Evolutionary conservation across 2,888 invertebrate species (phyloP).

Genomic region (Beris chalybata): DNA sequence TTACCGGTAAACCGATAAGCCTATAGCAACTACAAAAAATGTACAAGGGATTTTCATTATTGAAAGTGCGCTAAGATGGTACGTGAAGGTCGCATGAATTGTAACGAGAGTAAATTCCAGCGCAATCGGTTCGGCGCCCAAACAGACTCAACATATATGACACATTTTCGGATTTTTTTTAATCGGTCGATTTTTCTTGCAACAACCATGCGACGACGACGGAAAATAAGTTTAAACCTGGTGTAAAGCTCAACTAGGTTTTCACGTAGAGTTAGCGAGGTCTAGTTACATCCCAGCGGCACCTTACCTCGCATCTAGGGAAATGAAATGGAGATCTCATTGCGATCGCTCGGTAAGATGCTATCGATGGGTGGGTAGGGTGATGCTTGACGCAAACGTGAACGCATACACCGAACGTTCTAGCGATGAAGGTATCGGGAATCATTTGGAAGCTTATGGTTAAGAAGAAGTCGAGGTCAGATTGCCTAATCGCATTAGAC

Average conservation of each 20-base stretch:
- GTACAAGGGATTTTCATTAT: conserved; percentile 14
- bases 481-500: conserved; percentile 21
- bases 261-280: conserved; percentile 6
- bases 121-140: background rate
- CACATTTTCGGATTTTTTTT: background rate
- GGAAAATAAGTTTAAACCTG: conserved; percentile 25
- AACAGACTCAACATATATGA: conserved; percentile 24
- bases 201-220: conserved; percentile 27
- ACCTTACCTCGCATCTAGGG: too few relatives aligned
- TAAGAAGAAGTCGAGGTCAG: conserved; percentile 29
- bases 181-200: conserved; percentile 23
- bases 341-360: too few relatives aligned
- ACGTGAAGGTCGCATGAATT: conserved; percentile 24
- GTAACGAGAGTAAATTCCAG: conserved; percentile 27
- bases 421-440: background rate
- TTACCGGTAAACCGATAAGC: too few relatives aligned
- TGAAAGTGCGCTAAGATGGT: conserved; percentile 7
- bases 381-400: too few relatives aligned
- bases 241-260: conserved; percentile 25
- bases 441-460: conserved; percentile 11
- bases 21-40: background rate
- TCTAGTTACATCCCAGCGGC: conserved; percentile 19
- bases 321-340: too few relatives aligned
- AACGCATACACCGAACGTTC: too few relatives aligned
- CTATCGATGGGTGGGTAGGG: too few relatives aligned